These are phyloP conservation scores for Dorcus parallelipipedus DNA, from an alignment of 2,888 invertebrate genomes.

Conservation along the genomic window DNA sequence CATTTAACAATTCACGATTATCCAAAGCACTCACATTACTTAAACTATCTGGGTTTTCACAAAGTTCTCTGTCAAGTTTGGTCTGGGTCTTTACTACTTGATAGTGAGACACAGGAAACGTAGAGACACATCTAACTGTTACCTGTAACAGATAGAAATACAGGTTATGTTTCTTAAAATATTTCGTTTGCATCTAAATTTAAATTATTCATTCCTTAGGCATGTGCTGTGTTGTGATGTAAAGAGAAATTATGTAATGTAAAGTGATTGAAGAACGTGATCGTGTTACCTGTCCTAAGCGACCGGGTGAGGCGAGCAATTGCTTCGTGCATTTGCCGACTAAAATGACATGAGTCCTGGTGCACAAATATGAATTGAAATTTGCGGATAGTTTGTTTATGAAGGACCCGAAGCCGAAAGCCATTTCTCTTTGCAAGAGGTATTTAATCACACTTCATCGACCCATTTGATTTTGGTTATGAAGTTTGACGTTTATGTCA, in stretches of 20 bases:
- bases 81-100: no score
- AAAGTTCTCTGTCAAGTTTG: no score
- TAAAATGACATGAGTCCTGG: constrained; percentile 7
- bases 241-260: no score
- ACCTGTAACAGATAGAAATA: no score
- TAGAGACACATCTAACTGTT: no score
- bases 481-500: constrained; percentile 4
- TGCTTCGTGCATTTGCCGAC: constrained; percentile 8
- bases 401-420: constrained; percentile 14
- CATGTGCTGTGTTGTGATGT: no score
- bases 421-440: constrained; percentile 10
- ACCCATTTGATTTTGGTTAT: constrained; percentile 18
- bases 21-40: neutral
- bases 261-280: no score
- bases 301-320: constrained; percentile 6
- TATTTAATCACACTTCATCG: constrained; percentile 10
- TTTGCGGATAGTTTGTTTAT: constrained; percentile 11
- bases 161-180: no score
- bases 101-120: no score
- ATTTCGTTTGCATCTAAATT: no score
- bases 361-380: constrained; percentile 9
- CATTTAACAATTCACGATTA: neutral
- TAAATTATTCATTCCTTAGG: no score
- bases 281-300: constrained; percentile 17
- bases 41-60: no score